Conservation (phyloP, 2,797 vertebrate genomes). For the Neosalanx taihuensis region DNA sequence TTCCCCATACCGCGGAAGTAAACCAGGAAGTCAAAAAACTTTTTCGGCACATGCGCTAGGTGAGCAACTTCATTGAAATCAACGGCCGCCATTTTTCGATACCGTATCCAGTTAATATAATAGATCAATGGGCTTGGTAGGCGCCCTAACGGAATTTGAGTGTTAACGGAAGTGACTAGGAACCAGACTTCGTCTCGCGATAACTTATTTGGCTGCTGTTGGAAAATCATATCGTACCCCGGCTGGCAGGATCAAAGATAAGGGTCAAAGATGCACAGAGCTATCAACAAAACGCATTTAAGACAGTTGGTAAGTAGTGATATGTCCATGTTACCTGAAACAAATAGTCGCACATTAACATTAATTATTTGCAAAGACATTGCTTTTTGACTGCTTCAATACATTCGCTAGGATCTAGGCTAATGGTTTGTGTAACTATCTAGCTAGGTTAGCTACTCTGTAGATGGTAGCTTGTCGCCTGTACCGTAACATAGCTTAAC, state of each 20-base stretch:
- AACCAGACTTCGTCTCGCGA: constrained; percentile 55
- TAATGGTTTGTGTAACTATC: constrained; percentile 17
- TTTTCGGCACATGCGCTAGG: no score
- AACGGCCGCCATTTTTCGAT: no score
- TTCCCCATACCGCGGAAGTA: no score
- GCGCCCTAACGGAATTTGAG: background rate
- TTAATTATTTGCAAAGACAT: background rate
- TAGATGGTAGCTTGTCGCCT: no score
- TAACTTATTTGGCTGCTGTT: constrained; percentile 13
- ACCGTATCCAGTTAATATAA: no score
- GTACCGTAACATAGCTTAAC: no score
- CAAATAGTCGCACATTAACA: background rate
- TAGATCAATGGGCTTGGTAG: background rate
- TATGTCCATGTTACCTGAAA: background rate
- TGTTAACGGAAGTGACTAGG: constrained; percentile 16
- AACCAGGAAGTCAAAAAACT: no score
- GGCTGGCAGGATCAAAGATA: constrained; percentile 5
- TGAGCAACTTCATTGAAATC: no score
- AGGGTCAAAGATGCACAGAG: constrained; percentile 60
- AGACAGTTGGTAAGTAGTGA: constrained; percentile 61
- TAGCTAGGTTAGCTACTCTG: constrained; percentile 3
- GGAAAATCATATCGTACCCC: background rate
- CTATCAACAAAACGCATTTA: constrained; percentile 53
- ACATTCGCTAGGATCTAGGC: background rate
- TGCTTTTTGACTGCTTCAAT: no score